phyloP scores from a whole-genome alignment of 2,113 vertebrate genomes.

The Passer domesticus region DNA sequence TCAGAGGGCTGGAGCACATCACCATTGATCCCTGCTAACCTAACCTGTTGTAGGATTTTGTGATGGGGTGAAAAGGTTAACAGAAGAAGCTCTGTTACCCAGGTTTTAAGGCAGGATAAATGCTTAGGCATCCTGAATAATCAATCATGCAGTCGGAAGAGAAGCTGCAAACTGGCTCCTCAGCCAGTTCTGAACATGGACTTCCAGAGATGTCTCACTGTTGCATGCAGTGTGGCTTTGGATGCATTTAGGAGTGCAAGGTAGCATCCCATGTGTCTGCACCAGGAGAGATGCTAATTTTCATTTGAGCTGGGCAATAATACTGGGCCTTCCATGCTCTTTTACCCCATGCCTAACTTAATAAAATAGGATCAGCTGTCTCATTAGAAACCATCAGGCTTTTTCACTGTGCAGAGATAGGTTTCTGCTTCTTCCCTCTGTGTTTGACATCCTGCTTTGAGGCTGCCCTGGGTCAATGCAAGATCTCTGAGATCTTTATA shows the following conservation, averaged over 20 bases:
- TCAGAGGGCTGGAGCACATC: not conserved
- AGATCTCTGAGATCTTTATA: not conserved
- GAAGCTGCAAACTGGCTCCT: not conserved
- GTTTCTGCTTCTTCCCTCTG: not conserved
- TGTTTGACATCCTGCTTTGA: not conserved
- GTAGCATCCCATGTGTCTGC: not conserved
- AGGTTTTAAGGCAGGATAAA: not conserved
- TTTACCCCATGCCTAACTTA: not conserved
- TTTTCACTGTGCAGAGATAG: not conserved
- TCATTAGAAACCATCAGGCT: not conserved
- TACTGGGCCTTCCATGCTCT: not conserved
- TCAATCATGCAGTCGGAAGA: not conserved
- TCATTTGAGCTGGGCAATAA: not conserved
- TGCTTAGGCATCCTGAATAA: not conserved
- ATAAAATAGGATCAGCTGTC: not conserved
- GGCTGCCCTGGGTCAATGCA: not conserved
- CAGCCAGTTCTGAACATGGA: not conserved
- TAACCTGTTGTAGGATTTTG: not conserved
- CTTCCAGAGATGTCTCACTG: not conserved
- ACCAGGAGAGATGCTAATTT: not conserved
- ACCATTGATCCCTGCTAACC: not conserved
- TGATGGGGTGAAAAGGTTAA: not conserved
- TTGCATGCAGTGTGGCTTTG: not conserved
- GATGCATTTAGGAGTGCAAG: not conserved
- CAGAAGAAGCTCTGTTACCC: not conserved